Evolutionary conservation across 2,888 invertebrate genomes (phyloP).

Genomic region (Scaptomyza reducta): DNA sequence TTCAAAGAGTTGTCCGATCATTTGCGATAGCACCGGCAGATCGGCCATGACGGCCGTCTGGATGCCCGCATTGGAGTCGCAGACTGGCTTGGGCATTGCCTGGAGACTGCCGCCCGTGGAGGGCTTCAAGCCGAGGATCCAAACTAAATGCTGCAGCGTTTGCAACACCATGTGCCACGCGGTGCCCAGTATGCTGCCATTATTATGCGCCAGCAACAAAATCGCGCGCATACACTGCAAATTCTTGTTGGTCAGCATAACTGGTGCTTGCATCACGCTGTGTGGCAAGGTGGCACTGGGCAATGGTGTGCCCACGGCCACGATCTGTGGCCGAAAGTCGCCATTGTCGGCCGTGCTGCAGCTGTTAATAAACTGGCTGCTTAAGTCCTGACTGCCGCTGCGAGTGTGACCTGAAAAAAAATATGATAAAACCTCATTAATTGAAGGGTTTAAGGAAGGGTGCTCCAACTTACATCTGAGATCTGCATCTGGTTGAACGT

Average conservation of each 20-base stretch:
- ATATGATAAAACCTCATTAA: conserved; percentile 3
- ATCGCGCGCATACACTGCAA: conserved; percentile 97
- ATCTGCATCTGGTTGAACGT: conserved; percentile 86
- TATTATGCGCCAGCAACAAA: conserved; percentile 94
- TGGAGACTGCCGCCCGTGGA: conserved; percentile 96
- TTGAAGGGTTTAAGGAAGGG: no score
- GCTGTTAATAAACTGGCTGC: conserved; percentile 85
- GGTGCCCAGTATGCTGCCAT: conserved; percentile 95
- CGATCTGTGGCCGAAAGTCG: conserved; percentile 95
- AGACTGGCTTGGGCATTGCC: conserved; percentile 90
- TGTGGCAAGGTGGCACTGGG: conserved; percentile 92
- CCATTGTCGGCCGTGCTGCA: conserved; percentile 85
- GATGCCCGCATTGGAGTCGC: conserved; percentile 92
- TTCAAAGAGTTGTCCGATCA: conserved; percentile 96
- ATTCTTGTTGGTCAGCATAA: conserved; percentile 99
- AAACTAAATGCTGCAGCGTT: conserved; percentile 95
- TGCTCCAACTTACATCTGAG: conserved; percentile 72
- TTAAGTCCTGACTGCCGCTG: conserved; percentile 85
- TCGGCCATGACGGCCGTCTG: conserved; percentile 99
- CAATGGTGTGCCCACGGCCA: conserved; percentile 97
- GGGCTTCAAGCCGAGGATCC: conserved; percentile 98
- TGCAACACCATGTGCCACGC: conserved; percentile 98
- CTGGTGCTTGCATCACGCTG: conserved; percentile 87
- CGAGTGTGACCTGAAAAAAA: conserved; percentile 84
- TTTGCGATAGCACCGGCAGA: conserved; percentile 94